Conservation (phyloP, 1,140 invertebrate genomes). For the Drosophila athabasca region DNA sequence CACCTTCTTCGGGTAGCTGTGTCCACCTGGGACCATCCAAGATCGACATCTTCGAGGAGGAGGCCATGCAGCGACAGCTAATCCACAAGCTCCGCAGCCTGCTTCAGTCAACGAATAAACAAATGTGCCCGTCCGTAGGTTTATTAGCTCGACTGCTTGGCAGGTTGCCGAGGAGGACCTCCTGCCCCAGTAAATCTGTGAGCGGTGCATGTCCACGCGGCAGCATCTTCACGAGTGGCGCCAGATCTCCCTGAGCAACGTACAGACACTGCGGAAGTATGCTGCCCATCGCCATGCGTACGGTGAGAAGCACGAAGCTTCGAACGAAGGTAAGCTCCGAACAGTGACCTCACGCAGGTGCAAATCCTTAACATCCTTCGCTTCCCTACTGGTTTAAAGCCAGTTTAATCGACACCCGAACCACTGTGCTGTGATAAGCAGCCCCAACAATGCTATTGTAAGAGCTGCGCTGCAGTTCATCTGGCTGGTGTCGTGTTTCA, state of each 20-base stretch:
- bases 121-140: constrained; percentile 4
- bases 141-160: constrained; percentile 16
- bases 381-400: too few species aligned
- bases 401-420: neutral
- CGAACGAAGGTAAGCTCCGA: neutral
- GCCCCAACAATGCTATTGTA: constrained; percentile 41
- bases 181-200: constrained; percentile 89
- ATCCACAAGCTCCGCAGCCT: constrained; percentile 88
- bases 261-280: constrained; percentile 87
- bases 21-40: constrained; percentile 86
- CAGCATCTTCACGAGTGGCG: constrained; percentile 89
- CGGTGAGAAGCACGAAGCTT: constrained; percentile 84
- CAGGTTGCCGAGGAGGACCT: constrained; percentile 89
- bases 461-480: constrained; percentile 33
- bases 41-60: constrained; percentile 88
- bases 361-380: too few species aligned
- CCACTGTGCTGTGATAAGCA: constrained; percentile 35
- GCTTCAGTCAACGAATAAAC: constrained; percentile 82
- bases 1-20: constrained; percentile 87
- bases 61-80: constrained; percentile 88
- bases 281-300: constrained; percentile 87
- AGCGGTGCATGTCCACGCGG: constrained; percentile 86
- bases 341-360: neutral
- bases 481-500: constrained; percentile 39
- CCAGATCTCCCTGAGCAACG: constrained; percentile 86